Percentiles rank a stretch among this genome's conserved stretches.
Conservation (phyloP, 2,113 vertebrate genomes). For the Anser cygnoides region DNA sequence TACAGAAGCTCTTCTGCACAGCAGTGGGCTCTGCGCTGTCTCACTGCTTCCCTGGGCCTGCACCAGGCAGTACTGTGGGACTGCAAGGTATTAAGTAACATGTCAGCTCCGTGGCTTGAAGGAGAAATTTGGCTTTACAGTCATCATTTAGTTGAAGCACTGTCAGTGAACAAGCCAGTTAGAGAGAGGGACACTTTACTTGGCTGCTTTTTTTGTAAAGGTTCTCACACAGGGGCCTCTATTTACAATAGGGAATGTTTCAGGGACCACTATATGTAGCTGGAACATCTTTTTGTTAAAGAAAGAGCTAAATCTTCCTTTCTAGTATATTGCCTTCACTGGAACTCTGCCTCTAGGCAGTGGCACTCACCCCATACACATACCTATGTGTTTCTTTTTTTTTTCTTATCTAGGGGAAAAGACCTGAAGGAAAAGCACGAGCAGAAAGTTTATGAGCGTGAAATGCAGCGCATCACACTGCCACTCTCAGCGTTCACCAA, state of each 20-base stretch:
- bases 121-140: background rate
- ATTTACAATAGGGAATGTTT: background rate
- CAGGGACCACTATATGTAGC: background rate
- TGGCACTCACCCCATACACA: rapidly evolving
- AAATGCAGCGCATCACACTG: conserved; percentile 93
- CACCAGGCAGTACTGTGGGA: background rate
- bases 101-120: background rate
- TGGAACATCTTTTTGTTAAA: background rate
- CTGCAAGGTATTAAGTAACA: background rate
- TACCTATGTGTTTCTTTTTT: background rate
- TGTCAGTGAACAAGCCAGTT: background rate
- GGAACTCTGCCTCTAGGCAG: background rate
- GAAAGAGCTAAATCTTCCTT: background rate
- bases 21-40: background rate
- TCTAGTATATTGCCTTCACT: background rate
- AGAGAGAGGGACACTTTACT: background rate
- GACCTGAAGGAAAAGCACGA: conserved; percentile 89
- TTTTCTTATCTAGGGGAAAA: conserved; percentile 79
- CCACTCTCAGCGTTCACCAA: conserved; percentile 92
- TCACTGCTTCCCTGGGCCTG: background rate
- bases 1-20: background rate
- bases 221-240: background rate
- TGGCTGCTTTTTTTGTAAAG: background rate
- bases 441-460: conserved; percentile 86
- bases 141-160: background rate